Evolutionary conservation across 2,113 vertebrate genomes (phyloP).

Genomic region (Megaceryle maxima): DNA sequence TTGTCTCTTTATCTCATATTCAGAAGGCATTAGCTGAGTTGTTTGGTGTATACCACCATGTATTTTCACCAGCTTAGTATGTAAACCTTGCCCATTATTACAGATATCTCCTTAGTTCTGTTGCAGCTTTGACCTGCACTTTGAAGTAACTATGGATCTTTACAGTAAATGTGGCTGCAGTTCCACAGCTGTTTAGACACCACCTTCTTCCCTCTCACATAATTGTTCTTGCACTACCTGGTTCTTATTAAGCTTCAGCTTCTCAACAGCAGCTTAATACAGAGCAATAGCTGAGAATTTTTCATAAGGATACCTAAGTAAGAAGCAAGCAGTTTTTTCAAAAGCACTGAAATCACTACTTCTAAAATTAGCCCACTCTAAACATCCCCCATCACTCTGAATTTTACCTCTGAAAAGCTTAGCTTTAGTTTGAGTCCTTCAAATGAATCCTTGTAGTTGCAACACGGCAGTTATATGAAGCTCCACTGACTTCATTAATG

Average conservation of each 20-base stretch:
- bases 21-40: background rate
- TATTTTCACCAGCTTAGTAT: background rate
- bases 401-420: background rate
- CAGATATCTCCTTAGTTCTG: background rate
- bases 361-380: background rate
- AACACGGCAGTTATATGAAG: background rate
- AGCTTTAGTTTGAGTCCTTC: background rate
- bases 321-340: background rate
- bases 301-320: background rate
- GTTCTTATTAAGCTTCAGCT: background rate
- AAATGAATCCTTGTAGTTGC: background rate
- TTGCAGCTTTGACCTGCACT: background rate
- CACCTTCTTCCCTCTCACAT: fast-evolving
- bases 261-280: background rate
- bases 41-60: background rate
- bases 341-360: background rate
- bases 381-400: background rate
- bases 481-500: background rate
- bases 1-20: background rate
- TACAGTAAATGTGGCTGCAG: fast-evolving
- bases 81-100: background rate
- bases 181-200: background rate
- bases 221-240: background rate
- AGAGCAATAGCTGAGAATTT: background rate
- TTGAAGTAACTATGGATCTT: background rate